Base-by-base conservation (phyloP, 2,888 invertebrate genomes). In the Caenorhabditis sp. region DNA sequence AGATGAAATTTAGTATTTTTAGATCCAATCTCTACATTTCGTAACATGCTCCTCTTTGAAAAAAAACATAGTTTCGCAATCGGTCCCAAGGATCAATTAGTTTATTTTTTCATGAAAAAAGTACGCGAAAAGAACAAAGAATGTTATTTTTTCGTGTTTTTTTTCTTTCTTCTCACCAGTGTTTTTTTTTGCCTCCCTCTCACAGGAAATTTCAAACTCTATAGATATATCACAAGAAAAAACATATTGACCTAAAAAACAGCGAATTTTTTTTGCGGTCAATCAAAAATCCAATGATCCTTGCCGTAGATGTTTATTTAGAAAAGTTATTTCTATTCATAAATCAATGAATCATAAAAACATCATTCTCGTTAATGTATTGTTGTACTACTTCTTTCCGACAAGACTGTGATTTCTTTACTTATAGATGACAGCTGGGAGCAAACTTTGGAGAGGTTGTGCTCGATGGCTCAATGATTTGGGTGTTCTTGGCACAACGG, bases 371-470 rank as follows among this genome's bases (percentile, higher is more conserved):
- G 31, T 43, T 10, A 43, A 43, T 43, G 43, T 43, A 63, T 54
- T 59, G 63, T 63, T 58, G 52, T 50, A 31, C 31, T 31, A 31
- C 31, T 49, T 49, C 17, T 14, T 49, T 49, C 49, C 20, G n/a
- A 49, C 49, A 31, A 31, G 31, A 31, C 5, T 31, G 4, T 31
- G 31, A 49, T 25, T 56, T 56, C 26, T 60, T 71, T n/a, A 31
- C 17, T 43, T 43, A 17, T 14, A 72, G 76, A 76, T 76, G 76
- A 59, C 68, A 43, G 65, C 67, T 31, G 77, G 77, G 53, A 58
- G 63, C 61, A 80, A 83, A 59, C 67, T 83, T 20, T 84, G 83
- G 83, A 63, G 67, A 17, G 74, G 79, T 54, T 79, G 80, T 59
- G 68, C 77, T 56, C 67, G 78, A 7, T 84, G 83, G 83, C 59